These are phyloP conservation scores for Nymphicus hollandicus DNA, from an alignment of 2,113 vertebrate genomes.

Conservation along the genomic window DNA sequence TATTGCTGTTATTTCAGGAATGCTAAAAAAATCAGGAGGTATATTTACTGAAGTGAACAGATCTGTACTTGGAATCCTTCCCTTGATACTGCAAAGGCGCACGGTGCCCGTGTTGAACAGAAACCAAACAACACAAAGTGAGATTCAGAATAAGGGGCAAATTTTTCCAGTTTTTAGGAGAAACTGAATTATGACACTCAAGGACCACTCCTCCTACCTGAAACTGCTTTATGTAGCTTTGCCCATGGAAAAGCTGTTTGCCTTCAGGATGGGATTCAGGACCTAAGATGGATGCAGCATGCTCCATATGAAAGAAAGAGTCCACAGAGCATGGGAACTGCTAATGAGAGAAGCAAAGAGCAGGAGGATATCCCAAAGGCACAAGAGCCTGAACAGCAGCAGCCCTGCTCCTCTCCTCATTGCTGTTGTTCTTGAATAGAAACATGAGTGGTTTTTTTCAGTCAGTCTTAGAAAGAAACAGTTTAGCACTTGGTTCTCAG, in stretches of 20 bases:
- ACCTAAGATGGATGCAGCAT: neutral
- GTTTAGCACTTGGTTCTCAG: neutral
- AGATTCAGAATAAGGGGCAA: neutral
- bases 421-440: neutral
- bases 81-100: neutral
- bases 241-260: neutral
- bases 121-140: neutral
- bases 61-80: conserved; percentile 19
- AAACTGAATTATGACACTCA: neutral
- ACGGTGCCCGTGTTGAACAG: neutral
- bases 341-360: neutral
- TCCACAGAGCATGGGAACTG: neutral
- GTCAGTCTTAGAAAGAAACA: neutral
- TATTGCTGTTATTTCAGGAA: conserved; percentile 39
- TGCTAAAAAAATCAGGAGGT: neutral
- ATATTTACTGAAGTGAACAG: conserved; percentile 7
- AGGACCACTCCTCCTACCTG: neutral
- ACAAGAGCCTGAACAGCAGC: neutral
- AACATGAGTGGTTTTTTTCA: rapidly evolving
- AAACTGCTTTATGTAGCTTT: neutral
- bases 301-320: neutral
- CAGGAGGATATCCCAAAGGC: neutral
- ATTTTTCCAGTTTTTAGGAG: neutral
- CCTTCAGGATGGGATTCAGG: neutral
- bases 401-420: neutral